Evolutionary conservation across 2,113 vertebrate genomes (phyloP), one percentile per base, ranked within the genome.

Genomic region (Ictalurus furcatus): DNA sequence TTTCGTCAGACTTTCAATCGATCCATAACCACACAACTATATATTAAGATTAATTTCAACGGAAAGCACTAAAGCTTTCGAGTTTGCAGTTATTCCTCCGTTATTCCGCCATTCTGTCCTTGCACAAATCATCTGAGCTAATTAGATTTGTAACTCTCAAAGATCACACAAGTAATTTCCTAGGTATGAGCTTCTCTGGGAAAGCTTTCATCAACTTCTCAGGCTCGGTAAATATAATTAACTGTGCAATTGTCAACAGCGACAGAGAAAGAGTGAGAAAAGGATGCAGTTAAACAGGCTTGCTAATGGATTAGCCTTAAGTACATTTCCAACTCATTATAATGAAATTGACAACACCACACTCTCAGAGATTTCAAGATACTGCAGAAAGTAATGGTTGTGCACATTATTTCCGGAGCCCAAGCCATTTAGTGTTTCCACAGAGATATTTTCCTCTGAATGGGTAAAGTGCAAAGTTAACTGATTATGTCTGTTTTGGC

Each of bases 201-300:
- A 83, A 61, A 37, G 4, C 30, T 61, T 37, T 61, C 30, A 61
- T 37, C 19, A 83, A 16, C 40, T 37, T 61, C 19, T 83, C 58
- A 40, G 56, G 30, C 81, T 61, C 30, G 37, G 52, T 83, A 61
- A 83, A 83, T 61, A 83, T 83, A 61, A 83, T 83, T 40, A 83
- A 37, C 21, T 83, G 7, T 14, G 34, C 56, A 83, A 37, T 9
- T 83, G 56, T 83, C 30, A 37, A 48, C 65, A 85, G 25, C 12
- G 61, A 83, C 16, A 23, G 6, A 71, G 37, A 84, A 8, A 74
- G 34, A 61, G 25, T 44, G 19, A 89, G 56, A 48, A 13, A 23
- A 76, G 58, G 73, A 54, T 16, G 23, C 28, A 16, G 4, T 52
- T n/a, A 16, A 54, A 79, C 25, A 79, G 44, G 44, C 76, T 79